Evolutionary conservation across 2,113 vertebrate genomes (phyloP), one percentile per base, ranked within the genome.

Genomic region (Jacana jacana): DNA sequence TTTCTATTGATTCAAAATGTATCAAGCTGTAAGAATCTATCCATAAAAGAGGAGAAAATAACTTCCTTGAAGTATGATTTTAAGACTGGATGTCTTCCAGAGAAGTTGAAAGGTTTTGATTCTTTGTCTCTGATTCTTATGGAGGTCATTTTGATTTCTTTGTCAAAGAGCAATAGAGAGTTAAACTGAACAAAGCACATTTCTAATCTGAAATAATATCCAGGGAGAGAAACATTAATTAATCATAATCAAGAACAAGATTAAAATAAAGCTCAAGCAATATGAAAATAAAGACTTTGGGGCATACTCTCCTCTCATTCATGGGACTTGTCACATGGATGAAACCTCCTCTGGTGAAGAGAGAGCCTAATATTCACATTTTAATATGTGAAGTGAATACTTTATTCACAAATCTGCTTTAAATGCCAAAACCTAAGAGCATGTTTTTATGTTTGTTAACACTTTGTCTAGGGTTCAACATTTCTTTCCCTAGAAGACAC

Each of bases 231-330:
- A 76, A 10, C 37, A 77, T 88, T 96, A 96, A 94, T 88, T 94
- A 91, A 94, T 85, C 48, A 87, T 71, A 64, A 93, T 88, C 39
- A 89, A 95, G 71, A 83, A 89, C 12, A 2, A 86, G 58, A 89
- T 93, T 95, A 86, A 81, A 93, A 94, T 95, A 96, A 96, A 96
- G 52, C 57, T 92, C 76, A 80, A 81, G 69, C 48, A 95, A 82
- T 93, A 91, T 42, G 42, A 75, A 95, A 82, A 91, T 84, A 60
- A 82, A 93, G 42, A 95, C 60, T 93, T 81, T 8, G 37, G 60
- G 66, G 40, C n/a, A 72, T 77, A 80, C 23, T 9, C 12, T 93
- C 19, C 22, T 81, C 65, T 93, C 83, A 81, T 94, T 93, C 57
- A 65, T 40, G 52, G 82, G 51, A 75, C 52, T 93, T 92, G 35